Evolutionary conservation across 2,113 vertebrate species (phyloP), one percentile per base, ranked within the genome.

Genomic region (Grantiella picta): DNA sequence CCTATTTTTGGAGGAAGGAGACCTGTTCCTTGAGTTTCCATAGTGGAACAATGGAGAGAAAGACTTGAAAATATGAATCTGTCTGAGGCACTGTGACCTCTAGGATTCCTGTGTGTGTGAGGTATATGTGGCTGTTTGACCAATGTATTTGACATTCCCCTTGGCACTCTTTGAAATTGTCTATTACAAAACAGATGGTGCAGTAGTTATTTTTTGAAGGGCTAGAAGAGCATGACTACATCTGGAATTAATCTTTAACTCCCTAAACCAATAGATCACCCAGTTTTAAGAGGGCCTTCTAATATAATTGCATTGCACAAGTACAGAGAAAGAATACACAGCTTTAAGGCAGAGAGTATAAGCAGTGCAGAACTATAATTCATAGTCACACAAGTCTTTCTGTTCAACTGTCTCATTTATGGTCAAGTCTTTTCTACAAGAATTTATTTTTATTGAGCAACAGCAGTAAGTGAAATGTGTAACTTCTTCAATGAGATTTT

Each of bases 151-250:
- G 94, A 89, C 86, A 68, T 96, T 83, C 76, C 94, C 87, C 82
- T 89, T 94, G 72, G 60, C 86, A 69, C 50, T 87, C 95, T 95
- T 96, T 96, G 94, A 96, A 97, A 95, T 91, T 90, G 88, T 82
- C 79, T 89, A 12, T 91, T 97, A 81, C 65, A 94, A 97, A 97
- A 94, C 94, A 96, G 92, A 96, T 97, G 92, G 96, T 88, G 66
- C 56, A 65, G 84, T 90, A 97, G 86, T 97, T 97, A 83, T 66
- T 93, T 97, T 96, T 95, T 95, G 77, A 97, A 97, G 92, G 91
- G 54, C 59, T 77, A 77, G 73, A 85, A 94, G 79, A 94, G 68
- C 79, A 85, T 94, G 83, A 80, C 70, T 86, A 72, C 97, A 97
- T 97, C 96, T 95, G 82, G 92, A 95, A 90, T 85, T 95, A 94